Base-by-base conservation (phyloP, 2,888 invertebrate species). In the Nomada ferruginata region DNA sequence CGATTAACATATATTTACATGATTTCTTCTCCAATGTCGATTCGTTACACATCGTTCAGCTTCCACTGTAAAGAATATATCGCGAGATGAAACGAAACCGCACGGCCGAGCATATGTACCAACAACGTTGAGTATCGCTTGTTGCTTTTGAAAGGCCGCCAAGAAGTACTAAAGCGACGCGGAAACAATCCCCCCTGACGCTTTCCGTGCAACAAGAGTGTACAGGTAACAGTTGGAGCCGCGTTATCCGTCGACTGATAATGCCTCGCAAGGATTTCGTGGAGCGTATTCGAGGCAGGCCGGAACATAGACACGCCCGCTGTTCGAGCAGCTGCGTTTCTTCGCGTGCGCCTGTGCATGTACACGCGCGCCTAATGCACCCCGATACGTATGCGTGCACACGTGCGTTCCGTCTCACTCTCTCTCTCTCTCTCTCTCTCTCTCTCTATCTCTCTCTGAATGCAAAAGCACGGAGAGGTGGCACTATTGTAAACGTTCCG, bases 311-410 rank as follows among this genome's bases (percentile, higher is more conserved):
- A 76, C 90, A 86, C 87, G 88, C 87, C 89, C 85, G 88, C 86
- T 82, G 88, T 86, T 18, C 82, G 87, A 91, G 89, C 92, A 92
- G 92, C 92, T 92, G 92, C 90, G 90, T 89, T 91, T 90, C 87
- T 87, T 88, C 82, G 83, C 83, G 80, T 75, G 79, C 82, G 74
- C 63, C 55, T 76, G 75, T 77, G 72, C 78, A 72, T 73, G 65
- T 70, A 20, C 60, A 68, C 76, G 26, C 65, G 75, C 57, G 59
- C 50, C 64, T 77, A 68, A 80, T 75, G 82, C 70, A 52, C 71
- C 53, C 47, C 29, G 59, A 13, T 26, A 26, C 20, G 42, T 65
- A 50, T 61, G 63, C 65, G 75, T 79, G 82, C 61, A 73, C 79
- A 75, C 75, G 82, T 79, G 83, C 72, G 59, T 76, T 63, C 13